These are phyloP conservation scores for Eonycteris spelaea DNA, from an alignment of 2,113 vertebrate genomes.

Conservation along the genomic window DNA sequence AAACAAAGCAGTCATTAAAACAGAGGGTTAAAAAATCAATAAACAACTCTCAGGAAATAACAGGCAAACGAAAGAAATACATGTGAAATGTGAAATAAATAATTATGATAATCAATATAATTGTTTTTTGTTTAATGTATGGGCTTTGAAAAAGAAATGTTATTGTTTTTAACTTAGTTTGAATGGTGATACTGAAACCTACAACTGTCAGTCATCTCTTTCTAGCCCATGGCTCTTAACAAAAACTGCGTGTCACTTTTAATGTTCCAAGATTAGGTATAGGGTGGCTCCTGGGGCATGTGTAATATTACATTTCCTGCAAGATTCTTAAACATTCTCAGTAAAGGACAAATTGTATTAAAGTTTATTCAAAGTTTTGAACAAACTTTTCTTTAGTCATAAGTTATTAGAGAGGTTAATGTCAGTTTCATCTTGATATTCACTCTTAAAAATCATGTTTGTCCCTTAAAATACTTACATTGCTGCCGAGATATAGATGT, in stretches of 20 bases:
- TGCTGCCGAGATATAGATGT: neutral
- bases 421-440: neutral
- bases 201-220: neutral
- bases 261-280: neutral
- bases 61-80: neutral
- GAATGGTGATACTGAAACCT: neutral
- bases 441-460: neutral
- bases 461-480: neutral
- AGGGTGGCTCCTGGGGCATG: neutral
- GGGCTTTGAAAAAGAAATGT: neutral
- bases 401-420: neutral
- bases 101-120: neutral
- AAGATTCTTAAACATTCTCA: neutral
- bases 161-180: neutral
- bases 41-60: neutral
- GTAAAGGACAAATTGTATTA: neutral
- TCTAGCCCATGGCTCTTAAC: neutral
- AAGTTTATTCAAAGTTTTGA: neutral
- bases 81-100: neutral
- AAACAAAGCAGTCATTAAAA: neutral
- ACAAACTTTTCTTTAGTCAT: neutral
- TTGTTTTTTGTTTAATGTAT: neutral
- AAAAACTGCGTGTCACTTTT: neutral
- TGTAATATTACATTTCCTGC: neutral
- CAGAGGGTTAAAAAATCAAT: neutral